Conservation (phyloP, 1,140 invertebrate genomes). For the Aporrectodea caliginosa region DNA sequence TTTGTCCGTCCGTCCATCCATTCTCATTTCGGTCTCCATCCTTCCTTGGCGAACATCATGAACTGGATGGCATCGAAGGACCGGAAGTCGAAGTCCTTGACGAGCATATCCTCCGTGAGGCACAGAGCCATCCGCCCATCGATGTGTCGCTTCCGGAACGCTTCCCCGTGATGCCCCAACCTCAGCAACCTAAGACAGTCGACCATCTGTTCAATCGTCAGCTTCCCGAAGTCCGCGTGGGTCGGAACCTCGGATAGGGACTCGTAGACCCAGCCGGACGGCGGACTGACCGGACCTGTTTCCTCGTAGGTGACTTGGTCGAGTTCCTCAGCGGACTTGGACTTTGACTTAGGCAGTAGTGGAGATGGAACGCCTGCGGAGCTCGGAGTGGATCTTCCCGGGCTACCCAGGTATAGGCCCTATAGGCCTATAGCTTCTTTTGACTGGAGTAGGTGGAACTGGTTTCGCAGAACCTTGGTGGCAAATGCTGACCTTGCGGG, state of each 20-base stretch:
- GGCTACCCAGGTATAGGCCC: too few relatives aligned
- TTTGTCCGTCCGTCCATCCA: too few relatives aligned
- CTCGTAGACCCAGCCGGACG: not conserved
- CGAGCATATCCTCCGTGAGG: not conserved
- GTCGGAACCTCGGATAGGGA: not conserved
- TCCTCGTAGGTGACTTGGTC: too few relatives aligned
- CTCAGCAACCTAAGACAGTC: conserved; percentile 11
- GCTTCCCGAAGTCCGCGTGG: not conserved
- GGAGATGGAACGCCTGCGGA: not conserved
- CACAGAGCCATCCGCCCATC: not conserved
- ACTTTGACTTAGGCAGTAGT: too few relatives aligned
- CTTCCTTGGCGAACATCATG: not conserved
- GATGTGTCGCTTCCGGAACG: not conserved
- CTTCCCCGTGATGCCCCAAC: not conserved
- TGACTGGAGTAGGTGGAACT: not conserved
- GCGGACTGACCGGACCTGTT: not conserved
- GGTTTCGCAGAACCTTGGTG: not conserved
- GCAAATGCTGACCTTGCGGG: not conserved
- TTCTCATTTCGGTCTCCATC: conserved; percentile 11
- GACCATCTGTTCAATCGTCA: conserved; percentile 1
- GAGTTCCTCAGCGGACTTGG: too few relatives aligned
- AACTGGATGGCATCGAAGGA: conserved; percentile 12
- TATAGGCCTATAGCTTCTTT: not conserved
- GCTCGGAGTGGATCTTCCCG: not conserved
- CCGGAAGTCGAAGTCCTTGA: conserved; percentile 10